A percentile compares a stretch with the other conserved stretches of the same genome.
phyloP scores from a whole-genome alignment of 2,888 invertebrate species.

The Osmoderma eremita region DNA sequence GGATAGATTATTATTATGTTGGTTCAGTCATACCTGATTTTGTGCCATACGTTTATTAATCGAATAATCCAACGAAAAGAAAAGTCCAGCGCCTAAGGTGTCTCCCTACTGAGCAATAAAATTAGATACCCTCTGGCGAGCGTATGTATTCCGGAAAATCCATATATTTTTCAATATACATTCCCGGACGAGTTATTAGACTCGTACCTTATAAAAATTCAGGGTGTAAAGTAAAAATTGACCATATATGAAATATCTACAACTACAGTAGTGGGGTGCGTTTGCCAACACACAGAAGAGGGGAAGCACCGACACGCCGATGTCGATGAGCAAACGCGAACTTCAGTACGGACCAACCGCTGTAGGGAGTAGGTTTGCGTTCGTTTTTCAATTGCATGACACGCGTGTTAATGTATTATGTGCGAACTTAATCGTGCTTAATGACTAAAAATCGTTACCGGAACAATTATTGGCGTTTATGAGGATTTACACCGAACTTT shows the following conservation, averaged over 20 bases:
- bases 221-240: conserved; percentile 50
- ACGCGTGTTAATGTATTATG: conserved; percentile 43
- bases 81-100: not conserved
- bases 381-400: conserved; percentile 35
- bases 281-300: conserved; percentile 42
- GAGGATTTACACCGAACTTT: conserved; percentile 12
- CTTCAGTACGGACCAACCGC: conserved; percentile 49
- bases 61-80: no score
- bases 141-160: conserved; percentile 21
- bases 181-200: conserved; percentile 30
- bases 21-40: no score
- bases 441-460: conserved; percentile 12
- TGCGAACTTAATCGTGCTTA: conserved; percentile 25
- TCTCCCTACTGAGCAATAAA: not conserved
- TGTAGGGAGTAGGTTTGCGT: conserved; percentile 42
- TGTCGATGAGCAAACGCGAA: conserved; percentile 50
- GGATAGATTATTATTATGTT: no score
- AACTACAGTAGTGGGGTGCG: conserved; percentile 52
- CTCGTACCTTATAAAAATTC: conserved; percentile 40
- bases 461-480: conserved; percentile 21
- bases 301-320: conserved; percentile 45
- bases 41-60: no score
- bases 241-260: conserved; percentile 52
- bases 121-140: not conserved
- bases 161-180: conserved; percentile 31